phyloP scores from a whole-genome alignment of 2,113 vertebrate genomes.

The Poecile atricapillus region DNA sequence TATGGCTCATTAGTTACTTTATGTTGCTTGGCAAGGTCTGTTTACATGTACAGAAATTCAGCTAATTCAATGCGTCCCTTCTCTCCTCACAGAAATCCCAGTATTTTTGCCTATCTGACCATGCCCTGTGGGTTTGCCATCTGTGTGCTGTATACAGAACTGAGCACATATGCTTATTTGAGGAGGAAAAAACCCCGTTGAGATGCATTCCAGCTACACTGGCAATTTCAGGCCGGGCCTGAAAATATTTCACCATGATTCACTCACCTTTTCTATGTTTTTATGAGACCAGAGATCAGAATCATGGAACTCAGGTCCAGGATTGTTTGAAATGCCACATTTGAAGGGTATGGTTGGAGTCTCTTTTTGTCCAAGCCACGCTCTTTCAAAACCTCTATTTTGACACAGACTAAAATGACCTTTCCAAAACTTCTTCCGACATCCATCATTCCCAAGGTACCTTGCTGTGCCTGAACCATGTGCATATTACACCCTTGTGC shows the following conservation, averaged over 20 bases:
- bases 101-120: conserved; percentile 22
- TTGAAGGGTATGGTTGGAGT: not conserved
- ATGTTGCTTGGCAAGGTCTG: conserved; percentile 7
- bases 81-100: not conserved
- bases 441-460: rapidly evolving
- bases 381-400: not conserved
- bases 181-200: not conserved
- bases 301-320: not conserved
- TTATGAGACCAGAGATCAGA: not conserved
- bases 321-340: not conserved
- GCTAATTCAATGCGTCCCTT: conserved; percentile 15
- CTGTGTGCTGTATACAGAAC: not conserved
- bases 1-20: conserved; percentile 17
- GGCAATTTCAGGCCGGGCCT: not conserved
- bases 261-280: not conserved
- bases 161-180: not conserved
- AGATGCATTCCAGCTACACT: not conserved
- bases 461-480: not conserved
- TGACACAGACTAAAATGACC: not conserved
- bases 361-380: rapidly evolving
- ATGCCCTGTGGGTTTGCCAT: not conserved
- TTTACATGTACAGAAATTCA: not conserved
- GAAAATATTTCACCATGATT: not conserved
- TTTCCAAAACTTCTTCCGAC: not conserved
- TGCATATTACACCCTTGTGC: not conserved